Evolutionary conservation across 2,888 invertebrate species (phyloP).

Genomic region (Scaptomyza cyrtandrae): DNA sequence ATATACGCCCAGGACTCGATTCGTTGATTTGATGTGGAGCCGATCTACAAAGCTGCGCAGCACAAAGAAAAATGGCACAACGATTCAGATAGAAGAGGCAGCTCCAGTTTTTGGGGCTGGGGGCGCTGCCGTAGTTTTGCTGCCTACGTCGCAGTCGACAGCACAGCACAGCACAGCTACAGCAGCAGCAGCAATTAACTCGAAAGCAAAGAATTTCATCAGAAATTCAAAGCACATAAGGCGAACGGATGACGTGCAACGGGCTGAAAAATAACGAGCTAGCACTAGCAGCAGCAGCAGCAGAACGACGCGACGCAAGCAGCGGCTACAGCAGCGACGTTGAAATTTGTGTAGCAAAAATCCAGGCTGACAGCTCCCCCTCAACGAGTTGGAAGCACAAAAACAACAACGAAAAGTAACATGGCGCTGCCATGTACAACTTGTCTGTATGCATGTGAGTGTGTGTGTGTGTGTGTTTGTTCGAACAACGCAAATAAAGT

Average conservation of each 20-base stretch:
- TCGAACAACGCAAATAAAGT: slow-evolving; percentile 63
- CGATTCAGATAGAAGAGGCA: slow-evolving; percentile 46
- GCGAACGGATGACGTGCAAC: slow-evolving; percentile 74
- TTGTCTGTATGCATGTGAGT: slow-evolving; percentile 23
- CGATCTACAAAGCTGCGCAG: slow-evolving; percentile 70
- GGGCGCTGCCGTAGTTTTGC: slow-evolving; percentile 23
- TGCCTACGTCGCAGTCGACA: slow-evolving; percentile 1
- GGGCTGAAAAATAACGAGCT: slow-evolving; percentile 66
- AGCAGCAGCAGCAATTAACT: slow-evolving; percentile 78
- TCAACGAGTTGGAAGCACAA: slow-evolving; percentile 50
- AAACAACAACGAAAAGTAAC: slow-evolving; percentile 74
- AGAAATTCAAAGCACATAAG: slow-evolving; percentile 78
- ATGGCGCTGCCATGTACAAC: slow-evolving; percentile 63
- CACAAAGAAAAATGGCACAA: slow-evolving; percentile 77
- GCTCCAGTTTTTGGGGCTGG: slow-evolving; percentile 34
- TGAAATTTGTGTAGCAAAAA: slow-evolving; percentile 71
- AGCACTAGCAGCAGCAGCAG: slow-evolving; percentile 18
- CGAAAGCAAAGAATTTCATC: slow-evolving; percentile 82
- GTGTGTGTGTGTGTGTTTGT: slow-evolving; percentile 39
- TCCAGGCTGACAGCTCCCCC: slow-evolving; percentile 79
- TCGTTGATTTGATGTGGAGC: slow-evolving; percentile 47
- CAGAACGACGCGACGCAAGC: slow-evolving; percentile 39
- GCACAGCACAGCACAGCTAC: slow-evolving; percentile 24
- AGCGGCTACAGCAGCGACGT: slow-evolving; percentile 49
- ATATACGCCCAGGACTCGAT: slow-evolving; percentile 53